phyloP scores from a whole-genome alignment of 2,113 vertebrate species.

The Spizaetus ornatus region DNA sequence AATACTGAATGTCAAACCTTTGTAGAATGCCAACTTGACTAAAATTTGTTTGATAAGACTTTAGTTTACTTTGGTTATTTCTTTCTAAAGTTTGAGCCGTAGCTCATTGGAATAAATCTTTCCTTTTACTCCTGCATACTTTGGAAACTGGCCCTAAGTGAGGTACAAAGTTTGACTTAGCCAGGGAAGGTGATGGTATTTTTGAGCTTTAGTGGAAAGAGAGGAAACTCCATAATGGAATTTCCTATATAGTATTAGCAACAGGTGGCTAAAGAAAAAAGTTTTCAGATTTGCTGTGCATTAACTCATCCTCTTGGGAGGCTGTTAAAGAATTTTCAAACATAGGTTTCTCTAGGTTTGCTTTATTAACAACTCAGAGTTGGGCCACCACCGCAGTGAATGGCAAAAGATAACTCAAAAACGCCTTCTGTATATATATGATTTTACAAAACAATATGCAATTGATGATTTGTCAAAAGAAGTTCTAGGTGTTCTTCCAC shows the following conservation, averaged over 20 bases:
- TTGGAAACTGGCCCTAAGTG: background rate
- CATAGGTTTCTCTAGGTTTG: too few relatives aligned
- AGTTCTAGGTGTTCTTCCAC: too few relatives aligned
- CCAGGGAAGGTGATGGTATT: background rate
- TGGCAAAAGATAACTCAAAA: too few relatives aligned
- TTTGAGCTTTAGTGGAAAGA: background rate
- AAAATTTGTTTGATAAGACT: background rate
- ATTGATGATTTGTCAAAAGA: too few relatives aligned
- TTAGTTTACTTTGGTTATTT: background rate
- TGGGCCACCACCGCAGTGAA: too few relatives aligned
- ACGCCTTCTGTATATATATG: too few relatives aligned
- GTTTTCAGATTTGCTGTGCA: background rate
- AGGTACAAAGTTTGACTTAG: background rate
- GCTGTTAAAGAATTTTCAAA: too few relatives aligned
- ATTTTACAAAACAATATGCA: too few relatives aligned
- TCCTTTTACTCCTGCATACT: background rate
- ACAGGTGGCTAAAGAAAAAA: background rate
- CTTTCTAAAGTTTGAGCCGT: background rate
- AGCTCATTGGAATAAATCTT: background rate
- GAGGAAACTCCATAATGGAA: background rate
- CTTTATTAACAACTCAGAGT: too few relatives aligned
- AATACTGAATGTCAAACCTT: background rate
- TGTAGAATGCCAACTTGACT: background rate
- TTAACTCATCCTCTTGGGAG: background rate
- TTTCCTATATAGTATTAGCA: background rate